Evolutionary conservation across 2,888 invertebrate species (phyloP).

Genomic region (Margaritifera margaritifera): DNA sequence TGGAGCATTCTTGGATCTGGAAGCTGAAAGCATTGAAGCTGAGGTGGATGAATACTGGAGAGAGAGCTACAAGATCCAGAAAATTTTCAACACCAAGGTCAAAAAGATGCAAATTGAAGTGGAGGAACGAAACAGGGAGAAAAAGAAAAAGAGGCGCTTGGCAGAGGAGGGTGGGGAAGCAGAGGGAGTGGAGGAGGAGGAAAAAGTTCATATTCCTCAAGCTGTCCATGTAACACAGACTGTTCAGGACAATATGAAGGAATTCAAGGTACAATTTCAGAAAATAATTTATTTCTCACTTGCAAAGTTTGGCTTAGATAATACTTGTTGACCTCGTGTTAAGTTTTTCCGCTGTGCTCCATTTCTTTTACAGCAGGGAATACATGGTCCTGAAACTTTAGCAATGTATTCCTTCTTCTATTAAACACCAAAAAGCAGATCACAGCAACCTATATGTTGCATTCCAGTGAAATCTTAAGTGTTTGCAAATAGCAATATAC

Average conservation of each 20-base stretch:
- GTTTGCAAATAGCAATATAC: too few relatives aligned
- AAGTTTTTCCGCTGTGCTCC: background rate
- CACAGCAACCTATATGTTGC: background rate
- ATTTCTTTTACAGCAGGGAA: too few relatives aligned
- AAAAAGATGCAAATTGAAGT: slow-evolving; percentile 71
- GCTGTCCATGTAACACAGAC: slow-evolving; percentile 75
- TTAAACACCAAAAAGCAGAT: background rate
- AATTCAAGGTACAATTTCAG: slow-evolving; percentile 75
- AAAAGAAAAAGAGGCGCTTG: slow-evolving; percentile 76
- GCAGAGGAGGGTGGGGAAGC: slow-evolving; percentile 74
- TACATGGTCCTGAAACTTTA: too few relatives aligned
- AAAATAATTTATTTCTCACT: background rate
- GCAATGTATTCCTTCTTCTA: too few relatives aligned
- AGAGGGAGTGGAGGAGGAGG: slow-evolving; percentile 75
- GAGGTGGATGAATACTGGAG: slow-evolving; percentile 84
- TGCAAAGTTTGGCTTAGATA: background rate
- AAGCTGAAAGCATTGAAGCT: slow-evolving; percentile 84
- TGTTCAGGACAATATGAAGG: slow-evolving; percentile 74
- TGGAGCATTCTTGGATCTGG: slow-evolving; percentile 90
- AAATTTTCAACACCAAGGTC: slow-evolving; percentile 75
- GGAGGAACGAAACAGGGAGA: slow-evolving; percentile 68
- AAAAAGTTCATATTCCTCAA: slow-evolving; percentile 62
- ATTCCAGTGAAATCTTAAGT: too few relatives aligned
- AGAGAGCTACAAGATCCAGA: slow-evolving; percentile 86
- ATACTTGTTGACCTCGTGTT: background rate